Base-by-base conservation (phyloP, 2,888 invertebrate species). In the Hirudinaria manillensis region DNA sequence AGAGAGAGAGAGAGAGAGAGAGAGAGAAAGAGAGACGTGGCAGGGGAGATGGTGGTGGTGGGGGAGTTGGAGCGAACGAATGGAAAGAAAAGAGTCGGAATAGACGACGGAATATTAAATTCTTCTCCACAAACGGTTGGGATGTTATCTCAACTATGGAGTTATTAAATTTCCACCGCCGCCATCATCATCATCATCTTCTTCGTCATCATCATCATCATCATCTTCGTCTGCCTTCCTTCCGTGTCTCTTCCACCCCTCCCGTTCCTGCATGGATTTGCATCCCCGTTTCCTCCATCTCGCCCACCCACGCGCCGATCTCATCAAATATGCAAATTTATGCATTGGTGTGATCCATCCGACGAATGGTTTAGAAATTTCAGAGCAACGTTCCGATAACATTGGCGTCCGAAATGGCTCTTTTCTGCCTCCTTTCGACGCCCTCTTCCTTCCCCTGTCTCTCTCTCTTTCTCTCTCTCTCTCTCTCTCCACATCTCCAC, bases 131-230 rank as follows among this genome's bases (percentile, higher is more conserved):
- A 45, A 45, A 45, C 13, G 45, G 45, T 45, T 45, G 45, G 45
- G 45, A 45, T 45, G 45, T 45, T 45, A 45, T 45, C 45, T 45
- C 45, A 45, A 45, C 45, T 16, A 45, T 45, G 45, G 13, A 16
- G 45, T 45, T 10, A 45, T 45, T 45, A 45, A 45, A 45, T 45
- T 45, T 45, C 45, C 32, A 68, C 13, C 66, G 24, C 24, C 66
- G 13, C 24, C 66, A 65, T 36, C 34, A 34, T 68, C 68, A 32
- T 68, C 68, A 68, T 68, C 21, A 68, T 32, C 68, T 2, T 68
- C 68, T 34, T 68, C 21, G 34, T 32, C 32, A 34, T 68, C 68
- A 68, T 34, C 68, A 34, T 68, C 36, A 32, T 68, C 32, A 32
- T 36, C 68, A 32, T 68, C 68, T 34, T 36, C 32, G 10, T 1